Percentiles rank a stretch among this genome's conserved stretches.
phyloP scores from a whole-genome alignment of 2,113 vertebrate species.

The Alosa alosa region DNA sequence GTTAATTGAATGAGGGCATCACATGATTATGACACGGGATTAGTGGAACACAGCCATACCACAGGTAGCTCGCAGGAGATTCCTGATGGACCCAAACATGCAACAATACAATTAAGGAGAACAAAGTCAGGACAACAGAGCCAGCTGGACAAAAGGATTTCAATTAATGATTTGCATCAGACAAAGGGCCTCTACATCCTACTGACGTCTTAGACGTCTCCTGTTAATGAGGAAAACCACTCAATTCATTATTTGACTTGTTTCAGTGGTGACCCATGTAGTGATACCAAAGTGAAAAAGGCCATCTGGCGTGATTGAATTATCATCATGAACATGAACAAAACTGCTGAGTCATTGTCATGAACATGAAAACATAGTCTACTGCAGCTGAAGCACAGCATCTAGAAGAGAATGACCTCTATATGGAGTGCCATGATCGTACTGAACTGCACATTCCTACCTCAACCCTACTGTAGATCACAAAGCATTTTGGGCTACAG shows the following conservation, averaged over 20 bases:
- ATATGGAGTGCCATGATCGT: too few species aligned
- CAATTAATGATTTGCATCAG: neutral
- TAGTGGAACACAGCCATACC: neutral
- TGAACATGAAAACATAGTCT: neutral
- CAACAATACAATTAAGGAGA: neutral
- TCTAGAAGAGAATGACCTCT: neutral
- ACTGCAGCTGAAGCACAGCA: neutral
- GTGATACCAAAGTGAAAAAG: too few species aligned
- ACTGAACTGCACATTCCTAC: too few species aligned
- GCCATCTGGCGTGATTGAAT: too few species aligned
- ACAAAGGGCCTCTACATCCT: neutral
- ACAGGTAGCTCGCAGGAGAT: neutral
- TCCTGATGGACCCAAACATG: neutral
- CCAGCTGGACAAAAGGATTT: too few species aligned
- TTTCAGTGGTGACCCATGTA: neutral
- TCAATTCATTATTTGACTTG: neutral
- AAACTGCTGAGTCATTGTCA: too few species aligned
- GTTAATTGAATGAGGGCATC: neutral
- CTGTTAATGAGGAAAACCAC: neutral
- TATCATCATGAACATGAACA: too few species aligned
- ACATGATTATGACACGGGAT: neutral
- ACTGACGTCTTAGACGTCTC: neutral
- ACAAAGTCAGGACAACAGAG: neutral
- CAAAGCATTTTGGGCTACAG: neutral
- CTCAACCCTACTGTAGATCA: neutral